phyloP scores from a whole-genome alignment of 2,888 invertebrate species.

The Dascillus cervinus region DNA sequence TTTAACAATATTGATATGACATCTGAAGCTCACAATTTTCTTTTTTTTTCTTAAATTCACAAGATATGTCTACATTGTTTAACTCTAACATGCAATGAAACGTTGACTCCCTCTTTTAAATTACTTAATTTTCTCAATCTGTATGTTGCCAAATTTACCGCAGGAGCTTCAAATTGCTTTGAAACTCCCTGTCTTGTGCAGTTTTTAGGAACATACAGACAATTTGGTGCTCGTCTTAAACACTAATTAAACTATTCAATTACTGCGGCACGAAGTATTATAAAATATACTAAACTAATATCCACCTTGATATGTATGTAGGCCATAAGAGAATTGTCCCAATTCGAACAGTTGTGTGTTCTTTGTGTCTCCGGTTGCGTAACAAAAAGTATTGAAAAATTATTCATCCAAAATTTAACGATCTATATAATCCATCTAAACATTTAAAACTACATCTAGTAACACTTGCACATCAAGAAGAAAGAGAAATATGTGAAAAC shows the following conservation, averaged over 20 bases:
- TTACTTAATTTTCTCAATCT: conserved; percentile 4
- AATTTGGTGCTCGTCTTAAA: conserved; percentile 11
- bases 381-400: conserved; percentile 2
- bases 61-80: conserved; percentile 6
- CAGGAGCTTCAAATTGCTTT: conserved; percentile 16
- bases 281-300: conserved; percentile 24
- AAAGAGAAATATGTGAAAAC: conserved; percentile 6
- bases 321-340: conserved; percentile 28
- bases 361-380: conserved; percentile 11
- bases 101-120: conserved; percentile 6
- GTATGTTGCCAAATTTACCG: conserved; percentile 8
- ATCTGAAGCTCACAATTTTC: conserved; percentile 33
- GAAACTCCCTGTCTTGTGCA: conserved; percentile 26
- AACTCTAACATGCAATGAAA: conserved; percentile 22
- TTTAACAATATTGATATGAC: conserved; percentile 30
- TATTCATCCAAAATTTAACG: background rate
- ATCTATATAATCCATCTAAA: background rate
- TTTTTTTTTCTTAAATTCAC: conserved; percentile 6
- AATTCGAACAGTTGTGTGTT: conserved; percentile 13
- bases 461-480: conserved; percentile 10
- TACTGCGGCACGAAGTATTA: conserved; percentile 37
- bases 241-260: conserved; percentile 20
- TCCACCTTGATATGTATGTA: conserved; percentile 36
- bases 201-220: conserved; percentile 14
- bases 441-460: background rate